Evolutionary conservation across 2,888 invertebrate species (phyloP), one percentile per base, ranked within the genome.

Genomic region (Teleiodes luculella): DNA sequence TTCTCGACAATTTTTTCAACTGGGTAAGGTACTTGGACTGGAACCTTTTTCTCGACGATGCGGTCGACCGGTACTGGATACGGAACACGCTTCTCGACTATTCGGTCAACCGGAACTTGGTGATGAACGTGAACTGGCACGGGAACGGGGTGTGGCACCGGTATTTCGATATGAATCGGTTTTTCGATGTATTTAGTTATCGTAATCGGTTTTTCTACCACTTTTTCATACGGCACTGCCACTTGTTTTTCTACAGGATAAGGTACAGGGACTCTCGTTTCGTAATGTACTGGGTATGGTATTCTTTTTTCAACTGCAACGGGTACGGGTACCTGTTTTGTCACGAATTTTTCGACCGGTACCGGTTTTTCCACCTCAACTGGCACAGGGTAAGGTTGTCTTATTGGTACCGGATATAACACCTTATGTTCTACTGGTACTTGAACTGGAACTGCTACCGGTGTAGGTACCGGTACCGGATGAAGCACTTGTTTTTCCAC

Each of bases 191-290:
- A 69, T 61, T 86, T 85, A 10, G 90, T 88, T 0, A 91, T 82
- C 33, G 86, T 83, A 0, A 92, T 90, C 0, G 91, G 91, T 64
- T 88, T 91, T 64, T 92, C 91, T 1, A 91, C 83, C 43, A 91
- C 84, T 62, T 86, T 91, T 51, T 91, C 91, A 1, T 87, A 83
- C 0, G 83, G 77, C 1, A 78, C 70, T 3, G 88, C 89, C 59
- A 86, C 71, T 59, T 72, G 70, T 55, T 81, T 83, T 51, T 91
- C 91, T 0, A 91, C 78, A 0, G 87, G 82, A 52, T 89, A 80
- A 0, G 90, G 91, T 0, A 92, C 78, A 14, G 90, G 87, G 1
- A 91, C 76, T 53, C 85, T 74, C 2, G 76, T 82, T 62, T 91
- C 86, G 54, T 84, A 81, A 33, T 84, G 81, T 1, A 89, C 84